Conservation (phyloP, 2,888 invertebrate species). For the Acronicta alni region DNA sequence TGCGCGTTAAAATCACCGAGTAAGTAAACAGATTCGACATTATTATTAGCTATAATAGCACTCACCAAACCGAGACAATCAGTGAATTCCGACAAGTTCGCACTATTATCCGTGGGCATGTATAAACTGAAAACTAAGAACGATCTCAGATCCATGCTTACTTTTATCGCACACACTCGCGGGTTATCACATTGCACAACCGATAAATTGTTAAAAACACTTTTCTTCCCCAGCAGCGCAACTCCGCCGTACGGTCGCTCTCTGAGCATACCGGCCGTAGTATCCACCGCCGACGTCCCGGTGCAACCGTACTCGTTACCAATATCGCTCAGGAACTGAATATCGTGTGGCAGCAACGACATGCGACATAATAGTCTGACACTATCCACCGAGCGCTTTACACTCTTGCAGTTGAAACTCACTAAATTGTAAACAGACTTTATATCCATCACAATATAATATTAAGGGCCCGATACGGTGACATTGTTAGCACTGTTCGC, state of each 20-base stretch:
- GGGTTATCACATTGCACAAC: constrained; percentile 4
- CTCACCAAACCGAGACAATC: constrained; percentile 2
- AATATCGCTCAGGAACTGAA: constrained; percentile 1
- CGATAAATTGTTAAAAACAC: constrained; percentile 5
- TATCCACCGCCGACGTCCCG: constrained; percentile 4
- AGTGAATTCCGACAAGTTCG: not conserved
- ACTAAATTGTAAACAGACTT: not conserved
- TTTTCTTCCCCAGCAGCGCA: constrained; percentile 5
- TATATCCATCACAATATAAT: not conserved
- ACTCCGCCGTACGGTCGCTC: constrained; percentile 2
- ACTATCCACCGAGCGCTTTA: not conserved
- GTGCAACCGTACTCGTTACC: not conserved
- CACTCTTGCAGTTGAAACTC: constrained; percentile 2
- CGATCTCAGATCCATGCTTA: not conserved
- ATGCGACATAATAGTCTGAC: not conserved
- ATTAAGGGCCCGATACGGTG: not conserved
- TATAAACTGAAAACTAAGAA: constrained; percentile 3
- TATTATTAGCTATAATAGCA: not conserved
- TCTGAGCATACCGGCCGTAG: constrained; percentile 3
- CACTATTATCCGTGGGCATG: constrained; percentile 2
- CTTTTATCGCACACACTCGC: constrained; percentile 4
- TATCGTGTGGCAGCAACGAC: constrained; percentile 6
- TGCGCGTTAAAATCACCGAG: constrained; percentile 25
- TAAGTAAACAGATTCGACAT: constrained; percentile 11
- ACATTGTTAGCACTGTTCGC: constrained; percentile 2